phyloP scores from a whole-genome alignment of 2,797 vertebrate genomes.

The Hapalemur alaotrensis region DNA sequence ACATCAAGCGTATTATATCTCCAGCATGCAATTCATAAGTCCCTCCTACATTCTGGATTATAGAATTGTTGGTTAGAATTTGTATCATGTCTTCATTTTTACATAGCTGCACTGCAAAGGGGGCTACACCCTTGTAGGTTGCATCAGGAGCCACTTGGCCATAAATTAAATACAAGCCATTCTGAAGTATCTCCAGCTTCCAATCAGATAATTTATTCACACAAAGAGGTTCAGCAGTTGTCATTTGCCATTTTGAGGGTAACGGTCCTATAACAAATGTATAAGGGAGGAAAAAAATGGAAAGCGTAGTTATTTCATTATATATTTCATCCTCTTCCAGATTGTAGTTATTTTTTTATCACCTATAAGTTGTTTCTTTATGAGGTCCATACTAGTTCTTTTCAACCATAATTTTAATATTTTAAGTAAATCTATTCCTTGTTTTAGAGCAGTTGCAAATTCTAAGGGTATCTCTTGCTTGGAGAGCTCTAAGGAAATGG shows the following conservation, averaged over 20 bases:
- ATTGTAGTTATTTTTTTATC: not conserved
- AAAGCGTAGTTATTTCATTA: slow-evolving; percentile 27
- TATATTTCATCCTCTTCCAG: slow-evolving; percentile 28
- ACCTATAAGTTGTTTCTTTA: not conserved
- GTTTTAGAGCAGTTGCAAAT: not conserved
- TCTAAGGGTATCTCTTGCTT: not conserved
- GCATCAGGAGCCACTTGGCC: slow-evolving; percentile 64
- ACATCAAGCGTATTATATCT: slow-evolving; percentile 61
- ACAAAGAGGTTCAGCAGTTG: slow-evolving; percentile 10
- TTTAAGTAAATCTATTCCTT: not conserved
- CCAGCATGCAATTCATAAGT: slow-evolving; percentile 57
- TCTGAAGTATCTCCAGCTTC: slow-evolving; percentile 65
- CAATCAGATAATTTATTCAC: slow-evolving; percentile 9
- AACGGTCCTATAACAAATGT: fast-evolving
- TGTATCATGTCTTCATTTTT: fast-evolving
- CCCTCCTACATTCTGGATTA: slow-evolving; percentile 44
- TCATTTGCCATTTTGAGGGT: slow-evolving; percentile 68
- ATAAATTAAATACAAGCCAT: slow-evolving; percentile 73
- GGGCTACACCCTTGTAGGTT: fast-evolving
- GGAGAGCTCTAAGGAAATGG: not conserved
- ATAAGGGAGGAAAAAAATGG: not conserved
- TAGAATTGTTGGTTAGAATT: slow-evolving; percentile 26
- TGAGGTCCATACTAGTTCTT: not conserved
- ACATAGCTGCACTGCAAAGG: slow-evolving; percentile 14
- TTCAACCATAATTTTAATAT: not conserved